phyloP scores from a whole-genome alignment of 2,797 vertebrate species.

The Sebastes minor region DNA sequence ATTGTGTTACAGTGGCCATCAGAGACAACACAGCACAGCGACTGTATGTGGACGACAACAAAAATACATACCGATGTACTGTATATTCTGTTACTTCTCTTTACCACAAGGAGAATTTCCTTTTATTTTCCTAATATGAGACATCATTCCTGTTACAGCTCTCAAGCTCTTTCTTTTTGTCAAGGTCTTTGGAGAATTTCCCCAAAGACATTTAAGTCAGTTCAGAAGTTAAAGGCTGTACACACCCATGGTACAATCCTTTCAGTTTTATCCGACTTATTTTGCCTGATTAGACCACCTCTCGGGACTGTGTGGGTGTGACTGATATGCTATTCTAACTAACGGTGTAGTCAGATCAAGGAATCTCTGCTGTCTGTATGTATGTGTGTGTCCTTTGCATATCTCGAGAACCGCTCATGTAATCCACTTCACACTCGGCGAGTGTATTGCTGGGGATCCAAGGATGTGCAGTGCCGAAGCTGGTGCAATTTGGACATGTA shows the following conservation, averaged over 20 bases:
- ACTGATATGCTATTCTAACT: neutral
- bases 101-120: neutral
- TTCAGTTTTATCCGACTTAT: neutral
- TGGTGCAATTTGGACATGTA: no score
- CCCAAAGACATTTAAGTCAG: neutral
- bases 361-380: no score
- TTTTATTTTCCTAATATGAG: neutral
- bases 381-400: no score
- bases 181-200: neutral
- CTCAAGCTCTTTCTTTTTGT: no score
- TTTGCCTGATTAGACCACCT: neutral
- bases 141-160: neutral
- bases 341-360: neutral
- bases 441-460: no score
- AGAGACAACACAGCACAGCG: conserved; percentile 12
- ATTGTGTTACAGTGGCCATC: conserved; percentile 5
- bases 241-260: no score
- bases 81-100: neutral
- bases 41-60: conserved; percentile 1
- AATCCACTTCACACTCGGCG: no score
- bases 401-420: no score
- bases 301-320: neutral
- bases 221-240: no score
- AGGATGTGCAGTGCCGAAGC: no score
- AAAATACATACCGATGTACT: neutral